Percentiles rank a stretch among this genome's conserved stretches.
These are phyloP conservation scores for Kryptolebias ocellatus DNA, from an alignment of 2,797 vertebrate genomes.

Conservation along the genomic window DNA sequence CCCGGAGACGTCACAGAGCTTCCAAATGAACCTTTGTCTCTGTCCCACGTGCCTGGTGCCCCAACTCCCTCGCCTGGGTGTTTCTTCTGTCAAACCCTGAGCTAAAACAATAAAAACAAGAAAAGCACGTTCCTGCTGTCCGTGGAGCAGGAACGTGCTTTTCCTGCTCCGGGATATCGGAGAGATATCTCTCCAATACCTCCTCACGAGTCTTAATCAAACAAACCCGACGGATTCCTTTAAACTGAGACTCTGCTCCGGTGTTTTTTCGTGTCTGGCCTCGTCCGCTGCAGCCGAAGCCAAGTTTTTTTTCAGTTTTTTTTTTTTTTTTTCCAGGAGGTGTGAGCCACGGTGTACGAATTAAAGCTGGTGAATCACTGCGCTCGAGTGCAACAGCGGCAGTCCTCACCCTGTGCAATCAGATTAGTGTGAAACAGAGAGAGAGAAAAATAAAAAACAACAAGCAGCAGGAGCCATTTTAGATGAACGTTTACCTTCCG, in stretches of 20 bases:
- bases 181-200: no score
- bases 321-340: constrained; percentile 26
- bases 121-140: constrained; percentile 46
- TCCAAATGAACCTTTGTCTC: constrained; percentile 5
- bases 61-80: constrained; percentile 54
- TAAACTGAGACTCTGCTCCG: constrained; percentile 3
- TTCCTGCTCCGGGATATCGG: no score
- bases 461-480: constrained; percentile 25
- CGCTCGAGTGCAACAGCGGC: constrained; percentile 25
- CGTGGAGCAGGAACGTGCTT: no score
- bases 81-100: constrained; percentile 28
- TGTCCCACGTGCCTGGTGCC: constrained; percentile 7
- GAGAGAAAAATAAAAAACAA: neutral
- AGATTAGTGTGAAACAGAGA: constrained; percentile 23
- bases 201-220: neutral
- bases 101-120: constrained; percentile 46
- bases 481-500: constrained; percentile 86
- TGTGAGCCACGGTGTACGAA: constrained; percentile 49
- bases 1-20: neutral
- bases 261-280: constrained; percentile 56
- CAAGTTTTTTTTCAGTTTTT: constrained; percentile 14
- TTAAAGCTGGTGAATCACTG: constrained; percentile 59
- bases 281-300: constrained; percentile 44
- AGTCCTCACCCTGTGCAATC: constrained; percentile 35
- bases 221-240: constrained; percentile 2